Evolutionary conservation across 2,797 vertebrate genomes (phyloP).

Genomic region (Synanceia verrucosa): DNA sequence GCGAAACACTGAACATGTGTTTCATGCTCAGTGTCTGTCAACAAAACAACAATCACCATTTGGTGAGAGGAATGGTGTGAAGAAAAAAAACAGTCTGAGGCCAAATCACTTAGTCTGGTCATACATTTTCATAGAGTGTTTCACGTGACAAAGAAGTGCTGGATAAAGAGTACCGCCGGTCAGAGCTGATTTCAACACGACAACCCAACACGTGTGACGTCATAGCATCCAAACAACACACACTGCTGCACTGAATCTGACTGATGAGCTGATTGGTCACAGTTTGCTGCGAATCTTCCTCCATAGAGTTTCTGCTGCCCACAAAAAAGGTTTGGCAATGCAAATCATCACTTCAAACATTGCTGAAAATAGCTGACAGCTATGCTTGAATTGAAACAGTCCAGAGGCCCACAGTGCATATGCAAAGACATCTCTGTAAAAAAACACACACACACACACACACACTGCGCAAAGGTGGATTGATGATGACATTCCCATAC

Average conservation of each 20-base stretch:
- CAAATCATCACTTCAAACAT: slow-evolving; percentile 71
- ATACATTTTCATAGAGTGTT: slow-evolving; percentile 34
- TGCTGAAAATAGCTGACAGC: slow-evolving; percentile 71
- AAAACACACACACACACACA: background rate
- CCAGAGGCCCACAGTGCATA: slow-evolving; percentile 49
- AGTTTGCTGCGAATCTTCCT: slow-evolving; percentile 48
- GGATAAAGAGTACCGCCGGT: slow-evolving; percentile 24
- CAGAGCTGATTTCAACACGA: slow-evolving; percentile 48
- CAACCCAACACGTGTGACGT: slow-evolving; percentile 48
- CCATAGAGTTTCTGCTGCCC: slow-evolving; percentile 43
- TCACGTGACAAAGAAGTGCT: slow-evolving; percentile 33
- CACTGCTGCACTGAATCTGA: slow-evolving; percentile 30
- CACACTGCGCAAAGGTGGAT: slow-evolving; percentile 49
- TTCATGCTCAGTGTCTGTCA: slow-evolving; percentile 36
- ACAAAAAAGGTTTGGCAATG: slow-evolving; percentile 61
- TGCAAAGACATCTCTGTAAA: slow-evolving; percentile 40
- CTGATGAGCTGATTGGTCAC: slow-evolving; percentile 38
- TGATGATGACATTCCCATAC: slow-evolving; percentile 69
- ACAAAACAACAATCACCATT: slow-evolving; percentile 18
- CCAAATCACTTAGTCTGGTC: slow-evolving; percentile 41
- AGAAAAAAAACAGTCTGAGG: slow-evolving; percentile 19
- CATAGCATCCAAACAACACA: slow-evolving; percentile 42
- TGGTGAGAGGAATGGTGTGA: slow-evolving; percentile 28
- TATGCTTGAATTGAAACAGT: slow-evolving; percentile 72
- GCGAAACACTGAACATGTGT: slow-evolving; percentile 29